Conservation (phyloP, 1,140 invertebrate genomes). For the Sycophaga agraensis region DNA sequence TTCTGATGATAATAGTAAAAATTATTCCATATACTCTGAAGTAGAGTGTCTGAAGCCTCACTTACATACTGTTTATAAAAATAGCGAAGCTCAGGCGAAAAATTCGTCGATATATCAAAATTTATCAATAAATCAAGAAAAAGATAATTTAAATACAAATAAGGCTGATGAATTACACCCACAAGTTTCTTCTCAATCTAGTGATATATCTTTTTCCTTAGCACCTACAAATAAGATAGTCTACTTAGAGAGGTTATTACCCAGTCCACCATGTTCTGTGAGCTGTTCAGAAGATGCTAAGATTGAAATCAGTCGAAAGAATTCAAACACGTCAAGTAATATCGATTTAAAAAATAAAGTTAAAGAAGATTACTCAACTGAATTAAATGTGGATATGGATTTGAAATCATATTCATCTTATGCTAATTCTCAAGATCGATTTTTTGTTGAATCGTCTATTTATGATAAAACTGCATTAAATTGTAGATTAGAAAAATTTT, state of each 20-base stretch:
- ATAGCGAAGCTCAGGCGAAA: conserved; percentile 46
- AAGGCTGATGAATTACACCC: conserved; percentile 42
- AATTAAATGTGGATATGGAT: background rate
- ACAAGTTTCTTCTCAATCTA: conserved; percentile 67
- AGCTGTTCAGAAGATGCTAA: conserved; percentile 53
- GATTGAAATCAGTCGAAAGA: conserved; percentile 45
- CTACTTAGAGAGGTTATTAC: conserved; percentile 46
- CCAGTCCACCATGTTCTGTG: conserved; percentile 53
- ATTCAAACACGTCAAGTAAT: conserved; percentile 40
- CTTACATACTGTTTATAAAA: conserved; percentile 32
- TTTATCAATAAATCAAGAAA: conserved; percentile 36
- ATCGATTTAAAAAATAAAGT: conserved; percentile 34
- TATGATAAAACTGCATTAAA: background rate
- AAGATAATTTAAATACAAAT: conserved; percentile 38
- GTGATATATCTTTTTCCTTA: conserved; percentile 59
- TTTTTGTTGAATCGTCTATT: background rate
- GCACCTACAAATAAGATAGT: conserved; percentile 40
- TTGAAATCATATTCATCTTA: background rate
- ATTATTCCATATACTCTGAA: conserved; percentile 10
- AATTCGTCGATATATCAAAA: too few relatives aligned
- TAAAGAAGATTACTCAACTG: conserved; percentile 33
- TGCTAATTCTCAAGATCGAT: conserved; percentile 1
- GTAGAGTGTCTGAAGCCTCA: conserved; percentile 1
- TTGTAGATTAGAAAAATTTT: background rate
- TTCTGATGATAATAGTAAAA: conserved; percentile 26